Evolutionary conservation across 1,140 invertebrate genomes (phyloP).

Genomic region (Cydia fagiglandana): DNA sequence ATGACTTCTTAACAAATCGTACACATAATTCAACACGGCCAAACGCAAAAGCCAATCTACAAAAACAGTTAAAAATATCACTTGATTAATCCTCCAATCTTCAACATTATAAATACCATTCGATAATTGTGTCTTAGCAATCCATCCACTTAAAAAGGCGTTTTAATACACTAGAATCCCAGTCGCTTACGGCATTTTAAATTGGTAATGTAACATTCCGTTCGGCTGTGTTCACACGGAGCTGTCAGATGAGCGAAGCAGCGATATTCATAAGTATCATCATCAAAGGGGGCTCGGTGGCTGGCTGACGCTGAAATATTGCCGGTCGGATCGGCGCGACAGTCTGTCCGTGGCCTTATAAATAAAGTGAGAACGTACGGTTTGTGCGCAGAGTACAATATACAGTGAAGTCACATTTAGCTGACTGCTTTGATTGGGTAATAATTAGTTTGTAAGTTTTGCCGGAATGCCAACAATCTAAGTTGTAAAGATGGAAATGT

Average conservation of each 20-base stretch:
- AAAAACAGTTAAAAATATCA: constrained; percentile 8
- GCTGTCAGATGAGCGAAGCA: constrained; percentile 54
- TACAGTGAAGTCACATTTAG: background rate
- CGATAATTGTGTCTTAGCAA: constrained; percentile 28
- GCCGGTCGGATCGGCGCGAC: constrained; percentile 64
- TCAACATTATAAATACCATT: constrained; percentile 15
- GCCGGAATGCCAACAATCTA: no score
- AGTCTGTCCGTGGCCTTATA: constrained; percentile 59
- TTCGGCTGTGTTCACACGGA: constrained; percentile 42
- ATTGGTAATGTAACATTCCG: constrained; percentile 38
- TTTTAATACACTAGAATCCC: constrained; percentile 34
- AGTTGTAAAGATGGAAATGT: no score
- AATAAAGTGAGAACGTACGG: constrained; percentile 63
- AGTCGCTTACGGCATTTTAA: background rate
- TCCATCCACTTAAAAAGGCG: constrained; percentile 45
- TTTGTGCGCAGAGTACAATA: constrained; percentile 18
- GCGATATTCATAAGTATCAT: constrained; percentile 71
- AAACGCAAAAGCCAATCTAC: background rate
- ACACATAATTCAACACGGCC: background rate
- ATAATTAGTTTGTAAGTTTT: no score
- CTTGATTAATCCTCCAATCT: constrained; percentile 14
- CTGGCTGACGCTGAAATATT: constrained; percentile 68
- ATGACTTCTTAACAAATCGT: background rate
- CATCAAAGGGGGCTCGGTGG: constrained; percentile 65
- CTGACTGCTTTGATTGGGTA: no score